These are phyloP conservation scores for Lutjanus erythropterus DNA, from an alignment of 2,113 vertebrate species.

Conservation along the genomic window DNA sequence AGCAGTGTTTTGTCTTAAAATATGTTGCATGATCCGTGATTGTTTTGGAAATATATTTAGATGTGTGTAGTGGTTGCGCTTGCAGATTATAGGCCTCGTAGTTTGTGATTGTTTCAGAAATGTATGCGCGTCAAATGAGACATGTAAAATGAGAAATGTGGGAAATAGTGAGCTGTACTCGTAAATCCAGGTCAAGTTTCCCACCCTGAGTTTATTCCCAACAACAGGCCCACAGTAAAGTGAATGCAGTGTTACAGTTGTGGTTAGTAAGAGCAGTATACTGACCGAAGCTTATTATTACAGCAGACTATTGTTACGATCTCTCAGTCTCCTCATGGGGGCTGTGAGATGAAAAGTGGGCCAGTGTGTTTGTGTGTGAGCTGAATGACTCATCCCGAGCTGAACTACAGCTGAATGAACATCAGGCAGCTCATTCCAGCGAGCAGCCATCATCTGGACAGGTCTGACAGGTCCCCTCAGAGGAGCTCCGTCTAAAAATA, in stretches of 20 bases:
- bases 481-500: slow-evolving; percentile 60
- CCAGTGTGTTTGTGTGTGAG: slow-evolving; percentile 42
- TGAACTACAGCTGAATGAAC: slow-evolving; percentile 53
- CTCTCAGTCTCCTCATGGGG: background rate
- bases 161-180: slow-evolving; percentile 8
- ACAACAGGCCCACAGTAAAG: background rate
- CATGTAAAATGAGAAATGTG: slow-evolving; percentile 21
- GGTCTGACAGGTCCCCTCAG: slow-evolving; percentile 68
- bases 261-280: background rate
- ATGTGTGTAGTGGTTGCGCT: too few relatives aligned
- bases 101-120: too few relatives aligned
- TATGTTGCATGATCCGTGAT: too few relatives aligned
- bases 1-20: too few relatives aligned
- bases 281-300: slow-evolving; percentile 24
- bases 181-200: background rate
- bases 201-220: background rate
- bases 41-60: too few relatives aligned
- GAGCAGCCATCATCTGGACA: slow-evolving; percentile 49
- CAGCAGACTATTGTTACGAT: background rate
- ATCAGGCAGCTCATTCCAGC: slow-evolving; percentile 52
- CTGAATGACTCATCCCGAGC: slow-evolving; percentile 56
- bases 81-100: too few relatives aligned
- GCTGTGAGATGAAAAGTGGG: slow-evolving; percentile 4
- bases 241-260: too few relatives aligned
- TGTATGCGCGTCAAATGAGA: slow-evolving; percentile 3